These are phyloP conservation scores for Agrypnus murinus DNA, from an alignment of 2,888 invertebrate species.

Conservation along the genomic window DNA sequence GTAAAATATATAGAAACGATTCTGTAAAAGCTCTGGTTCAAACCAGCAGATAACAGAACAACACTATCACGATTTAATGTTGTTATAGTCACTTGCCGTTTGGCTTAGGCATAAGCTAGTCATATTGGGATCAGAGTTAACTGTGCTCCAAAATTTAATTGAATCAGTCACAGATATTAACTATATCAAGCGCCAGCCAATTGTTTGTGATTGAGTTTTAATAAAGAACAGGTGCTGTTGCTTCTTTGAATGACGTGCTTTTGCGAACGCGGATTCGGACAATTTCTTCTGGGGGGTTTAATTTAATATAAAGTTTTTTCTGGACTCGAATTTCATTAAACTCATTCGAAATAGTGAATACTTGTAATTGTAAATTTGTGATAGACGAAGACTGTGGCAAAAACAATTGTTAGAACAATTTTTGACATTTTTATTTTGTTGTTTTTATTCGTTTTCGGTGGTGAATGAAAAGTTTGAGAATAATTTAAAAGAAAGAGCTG, in stretches of 20 bases:
- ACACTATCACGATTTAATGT: slow-evolving; percentile 73
- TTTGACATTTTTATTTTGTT: neutral
- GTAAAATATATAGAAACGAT: slow-evolving; percentile 40
- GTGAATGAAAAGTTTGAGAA: neutral
- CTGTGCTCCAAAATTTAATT: slow-evolving; percentile 71
- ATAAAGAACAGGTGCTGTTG: slow-evolving; percentile 55
- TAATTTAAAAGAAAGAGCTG: neutral
- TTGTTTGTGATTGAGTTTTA: slow-evolving; percentile 67
- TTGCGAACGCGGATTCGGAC: slow-evolving; percentile 39
- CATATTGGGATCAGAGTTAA: slow-evolving; percentile 71
- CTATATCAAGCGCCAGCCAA: slow-evolving; percentile 70
- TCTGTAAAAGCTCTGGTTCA: slow-evolving; percentile 59
- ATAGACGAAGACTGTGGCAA: slow-evolving; percentile 3
- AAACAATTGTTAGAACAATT: neutral
- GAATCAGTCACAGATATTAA: slow-evolving; percentile 73
- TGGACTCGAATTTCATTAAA: slow-evolving; percentile 30
- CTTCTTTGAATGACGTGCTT: slow-evolving; percentile 40
- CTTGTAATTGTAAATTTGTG: slow-evolving; percentile 19
- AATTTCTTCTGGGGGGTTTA: slow-evolving; percentile 27
- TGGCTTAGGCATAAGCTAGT: slow-evolving; percentile 72
- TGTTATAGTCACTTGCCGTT: slow-evolving; percentile 73
- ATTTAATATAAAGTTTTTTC: slow-evolving; percentile 48
- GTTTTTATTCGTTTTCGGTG: neutral
- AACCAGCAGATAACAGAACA: slow-evolving; percentile 70
- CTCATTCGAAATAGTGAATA: slow-evolving; percentile 18